Evolutionary conservation across 2,888 invertebrate genomes (phyloP), one percentile per base, ranked within the genome.

Genomic region (Diaperis boleti): DNA sequence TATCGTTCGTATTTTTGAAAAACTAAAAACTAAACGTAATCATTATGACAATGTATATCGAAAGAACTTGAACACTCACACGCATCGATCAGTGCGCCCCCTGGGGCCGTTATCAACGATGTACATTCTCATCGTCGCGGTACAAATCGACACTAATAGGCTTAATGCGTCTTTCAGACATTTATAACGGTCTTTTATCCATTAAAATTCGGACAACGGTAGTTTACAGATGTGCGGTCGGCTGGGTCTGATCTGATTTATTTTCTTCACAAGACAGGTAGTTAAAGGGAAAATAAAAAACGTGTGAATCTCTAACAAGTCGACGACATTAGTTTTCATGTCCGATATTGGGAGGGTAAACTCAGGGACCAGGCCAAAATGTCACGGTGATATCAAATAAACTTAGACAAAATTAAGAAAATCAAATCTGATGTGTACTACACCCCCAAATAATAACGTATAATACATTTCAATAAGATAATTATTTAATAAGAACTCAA

Each of bases 331-430:
- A 37, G 41, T 42, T 64, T 62, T 60, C 59, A 59, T 66, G 72
- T 69, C 69, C 70, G 71, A 67, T 72, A 67, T 72, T 71, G 73
- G 80, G 79, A 79, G 79, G 81, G 81, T 81, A 79, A 80, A 81
- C 81, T 82, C 82, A 82, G 82, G 82, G 83, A 83, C 82, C 83
- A 83, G 82, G 82, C 82, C 83, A 82, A 81, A 80, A 79, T 79
- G 79, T 81, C 81, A 81, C 81, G 81, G 81, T 81, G 80, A 82
- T 81, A 82, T 81, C 81, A 81, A 81, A 80, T 78, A 75, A 75
- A 75, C 69, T 77, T 78, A 79, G 77, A 79, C 76, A 78, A 78
- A 80, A 79, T 75, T 75, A 75, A 76, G 69, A 75, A 76, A 80
- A 80, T 80, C 79, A 79, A 80, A 80, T 80, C 76, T 78, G 76